Evolutionary conservation across 2,797 vertebrate species (phyloP), one percentile per base, ranked within the genome.

Genomic region (Poecilia picta): DNA sequence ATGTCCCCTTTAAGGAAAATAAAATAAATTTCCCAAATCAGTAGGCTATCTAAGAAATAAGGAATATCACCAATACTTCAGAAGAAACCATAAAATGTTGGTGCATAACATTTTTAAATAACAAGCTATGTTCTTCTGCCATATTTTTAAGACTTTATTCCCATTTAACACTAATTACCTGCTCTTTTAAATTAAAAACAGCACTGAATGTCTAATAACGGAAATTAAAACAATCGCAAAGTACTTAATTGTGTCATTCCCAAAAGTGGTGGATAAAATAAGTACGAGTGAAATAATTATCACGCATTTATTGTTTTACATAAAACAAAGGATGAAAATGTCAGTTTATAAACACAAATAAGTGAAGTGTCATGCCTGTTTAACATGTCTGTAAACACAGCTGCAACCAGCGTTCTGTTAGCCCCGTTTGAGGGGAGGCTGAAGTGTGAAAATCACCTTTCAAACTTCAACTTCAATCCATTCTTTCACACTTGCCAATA

Each of bases 381-480:
- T 74, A 71, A 77, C 16, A 39, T 2, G 33, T 41, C 62, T 43
- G 49, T 28, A 59, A 74, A 28, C 43, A 55, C 39, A 62, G 53
- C 46, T 66, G 23, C 77, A n/a, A 74, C 73, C 75, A 72, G 41
- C 74, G 47, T 25, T 25, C 62, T 33, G 33, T 51, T 41, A 2
- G 23, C 7, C 2, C 73, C 51, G 6, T 66, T 76, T 72, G 62
- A 43, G 71, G 77, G 71, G 23, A 46, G 53, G 82, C 68, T 71
- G 33, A 81, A 81, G 84, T 78, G 81, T 84, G 75, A 89, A 90
- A 89, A 87, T 72, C 41, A 41, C 51, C 23, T 89, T 79, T 84
- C 36, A 68, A 83, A 53, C 55, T 79, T 82, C 71, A 76, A 11
- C 43, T 39, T 73, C 68, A 76, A 72, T 87, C 71, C 76, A 73